A percentile compares a stretch with the other conserved stretches of the same genome.
These are phyloP conservation scores for Calosoma granatense DNA, from an alignment of 1,140 invertebrate species.

Conservation along the genomic window DNA sequence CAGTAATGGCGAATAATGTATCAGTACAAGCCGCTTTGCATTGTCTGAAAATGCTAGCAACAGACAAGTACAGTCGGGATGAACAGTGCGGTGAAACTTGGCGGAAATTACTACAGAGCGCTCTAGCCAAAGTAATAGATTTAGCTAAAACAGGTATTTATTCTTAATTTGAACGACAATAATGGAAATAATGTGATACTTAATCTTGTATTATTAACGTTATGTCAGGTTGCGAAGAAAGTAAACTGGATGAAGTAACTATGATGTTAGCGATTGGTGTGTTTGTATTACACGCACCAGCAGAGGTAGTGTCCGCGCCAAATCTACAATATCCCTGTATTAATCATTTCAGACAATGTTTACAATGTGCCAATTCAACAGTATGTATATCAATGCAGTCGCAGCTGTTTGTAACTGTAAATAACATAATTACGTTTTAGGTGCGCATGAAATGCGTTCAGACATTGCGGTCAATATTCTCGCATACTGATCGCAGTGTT, in stretches of 20 bases:
- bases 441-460: slow-evolving; percentile 70
- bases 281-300: slow-evolving; percentile 71
- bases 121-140: slow-evolving; percentile 80
- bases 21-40: slow-evolving; percentile 58
- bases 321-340: slow-evolving; percentile 87
- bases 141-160: slow-evolving; percentile 66
- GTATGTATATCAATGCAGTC: slow-evolving; percentile 42
- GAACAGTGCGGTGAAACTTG: slow-evolving; percentile 53
- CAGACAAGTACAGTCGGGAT: slow-evolving; percentile 53
- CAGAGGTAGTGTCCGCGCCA: slow-evolving; percentile 61
- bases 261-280: slow-evolving; percentile 80
- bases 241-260: slow-evolving; percentile 71
- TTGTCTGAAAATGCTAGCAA: slow-evolving; percentile 54
- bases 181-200: no score
- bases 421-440: slow-evolving; percentile 33
- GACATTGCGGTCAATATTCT: slow-evolving; percentile 63
- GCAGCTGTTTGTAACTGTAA: slow-evolving; percentile 7
- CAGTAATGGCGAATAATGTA: slow-evolving; percentile 44
- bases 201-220: background rate
- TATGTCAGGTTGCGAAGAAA: slow-evolving; percentile 53
- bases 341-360: slow-evolving; percentile 81
- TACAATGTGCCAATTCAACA: slow-evolving; percentile 62
- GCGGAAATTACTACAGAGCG: slow-evolving; percentile 72
- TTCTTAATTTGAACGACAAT: slow-evolving; percentile 11
- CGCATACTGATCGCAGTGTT: slow-evolving; percentile 55